Evolutionary conservation across 53 echinoderm and acorn worm species (phyloP), one percentile per base, ranked within the genome.

Genomic region (Holothuria scabra): DNA sequence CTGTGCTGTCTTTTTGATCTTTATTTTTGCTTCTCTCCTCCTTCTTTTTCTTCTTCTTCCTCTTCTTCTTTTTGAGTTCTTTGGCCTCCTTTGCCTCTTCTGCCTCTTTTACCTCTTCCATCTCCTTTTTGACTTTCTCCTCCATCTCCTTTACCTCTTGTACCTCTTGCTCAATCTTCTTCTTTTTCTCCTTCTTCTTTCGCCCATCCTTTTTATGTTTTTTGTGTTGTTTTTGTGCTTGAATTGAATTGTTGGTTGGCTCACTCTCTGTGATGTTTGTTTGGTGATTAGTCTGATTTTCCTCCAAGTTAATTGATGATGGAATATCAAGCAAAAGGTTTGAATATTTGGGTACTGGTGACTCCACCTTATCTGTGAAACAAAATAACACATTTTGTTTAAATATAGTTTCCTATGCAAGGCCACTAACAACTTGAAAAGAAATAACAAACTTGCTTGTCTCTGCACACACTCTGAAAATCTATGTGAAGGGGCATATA

Each of bases 11-110:
- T n/a, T 69, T 69, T n/a, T 34, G 20, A 11, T 69, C 21, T n/a
- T 32, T 69, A n/a, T 69, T 34, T 32, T 69, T 69, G 69, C 69
- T 34, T 18, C 31, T 23, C 41, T 69, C 19, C 67, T 26, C 32
- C 67, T 23, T 33, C 65, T 65, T 65, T 10, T 65, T 65, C 65
- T 65, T 65, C 29, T 65, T 65, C 38, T 68, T 38, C 68, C 20
- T 68, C 8, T 22, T 68, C 41, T 34, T 30, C 69, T 34, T 69
- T 41, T 41, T 69, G 18, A 22, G 69, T 34, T 69, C 69, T 35
- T 31, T 28, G 4, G 35, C 16, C 35, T 69, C 35, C 69, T 69
- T 41, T 16, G 22, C 32, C 10, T 34, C 41, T 34, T 69, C 69
- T 34, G 34, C 31, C 22, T 41, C 69, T 16, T 34, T 69, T 34